Conservation (phyloP, 2,113 vertebrate species). For the Mola mola region DNA sequence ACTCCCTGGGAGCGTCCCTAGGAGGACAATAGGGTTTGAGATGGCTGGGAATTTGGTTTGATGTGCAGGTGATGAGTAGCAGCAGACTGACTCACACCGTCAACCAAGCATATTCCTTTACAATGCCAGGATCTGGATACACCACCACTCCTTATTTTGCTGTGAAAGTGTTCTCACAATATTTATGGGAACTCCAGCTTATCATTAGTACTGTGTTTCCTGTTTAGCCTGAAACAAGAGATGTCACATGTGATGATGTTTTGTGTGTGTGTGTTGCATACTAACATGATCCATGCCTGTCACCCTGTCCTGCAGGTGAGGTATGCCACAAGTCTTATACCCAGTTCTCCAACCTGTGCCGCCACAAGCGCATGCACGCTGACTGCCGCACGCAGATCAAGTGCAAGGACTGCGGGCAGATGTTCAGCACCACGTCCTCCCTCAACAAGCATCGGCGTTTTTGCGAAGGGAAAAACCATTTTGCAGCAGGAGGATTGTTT, state of each 20-base stretch:
- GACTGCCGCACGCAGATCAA: slow-evolving; percentile 99
- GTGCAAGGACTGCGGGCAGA: slow-evolving; percentile 99
- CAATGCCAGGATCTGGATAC: slow-evolving; percentile 80
- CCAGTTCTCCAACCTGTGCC: slow-evolving; percentile 99
- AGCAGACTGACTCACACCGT: slow-evolving; percentile 68
- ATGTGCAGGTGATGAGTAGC: slow-evolving; percentile 93
- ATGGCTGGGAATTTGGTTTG: slow-evolving; percentile 86
- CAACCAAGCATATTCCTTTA: slow-evolving; percentile 71
- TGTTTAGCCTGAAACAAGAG: slow-evolving; percentile 33
- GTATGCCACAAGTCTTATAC: slow-evolving; percentile 99
- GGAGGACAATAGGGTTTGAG: slow-evolving; percentile 90
- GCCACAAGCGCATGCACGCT: slow-evolving; percentile 99
- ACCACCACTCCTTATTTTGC: slow-evolving; percentile 47
- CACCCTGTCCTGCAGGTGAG: slow-evolving; percentile 90
- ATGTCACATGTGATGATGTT: slow-evolving; percentile 40
- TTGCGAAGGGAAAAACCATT: slow-evolving; percentile 99
- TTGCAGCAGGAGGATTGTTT: slow-evolving; percentile 97
- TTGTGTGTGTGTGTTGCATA: slow-evolving; percentile 20
- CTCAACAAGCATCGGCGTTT: slow-evolving; percentile 99
- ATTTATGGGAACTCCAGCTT: slow-evolving; percentile 55
- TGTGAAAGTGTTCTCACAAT: slow-evolving; percentile 52
- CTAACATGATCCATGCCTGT: slow-evolving; percentile 56
- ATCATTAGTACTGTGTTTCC: slow-evolving; percentile 55
- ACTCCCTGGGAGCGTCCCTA: slow-evolving; percentile 91
- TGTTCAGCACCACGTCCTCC: slow-evolving; percentile 99